Base-by-base conservation (phyloP, 2,888 invertebrate genomes). In the Tetragonula carbonaria region DNA sequence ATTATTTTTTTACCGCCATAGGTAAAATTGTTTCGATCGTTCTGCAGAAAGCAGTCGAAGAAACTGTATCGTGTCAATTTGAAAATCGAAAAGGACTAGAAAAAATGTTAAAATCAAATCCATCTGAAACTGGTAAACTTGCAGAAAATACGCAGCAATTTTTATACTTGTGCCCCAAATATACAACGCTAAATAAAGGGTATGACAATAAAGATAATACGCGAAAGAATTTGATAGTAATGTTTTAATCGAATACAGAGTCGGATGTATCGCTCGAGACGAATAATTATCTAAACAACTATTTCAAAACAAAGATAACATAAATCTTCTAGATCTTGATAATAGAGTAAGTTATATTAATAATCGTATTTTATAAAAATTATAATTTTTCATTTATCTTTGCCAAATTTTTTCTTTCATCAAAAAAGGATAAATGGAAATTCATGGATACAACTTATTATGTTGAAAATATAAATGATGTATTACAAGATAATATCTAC, bases 51-150 rank as follows among this genome's bases (percentile, higher is more conserved):
- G 82, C 81, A 23, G 88, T 78, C n/a, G 78, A 86, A 57, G 89
- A 91, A 78, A 91, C 91, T 23, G 76, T 74, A 23, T 38, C 82
- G 38, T 80, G 74, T 62, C 91, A 90, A 78, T 80, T 67, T 6
- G 65, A 88, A 68, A 90, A 91, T 86, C 90, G 91, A 21, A 81
- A 87, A 13, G 86, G 81, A 76, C 82, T 92, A 23, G 82, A 71
- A 73, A 80, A 88, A 63, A 75, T 88, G 28, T 75, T 89, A 74
- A 65, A 67, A n/a, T 65, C 72, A n/a, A 80, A 65, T 66, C 72
- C 86, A 28, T 51, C 77, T 2, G 85, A 88, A 78, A 80, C 68
- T 23, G 86, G 83, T 45, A 82, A 65, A 62, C 73, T 91, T 59
- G 85, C 85, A 11, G 79, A 87, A 78, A 92, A 91, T 86, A 88